phyloP scores from a whole-genome alignment of 2,113 vertebrate species.

The Argyrosomus japonicus region DNA sequence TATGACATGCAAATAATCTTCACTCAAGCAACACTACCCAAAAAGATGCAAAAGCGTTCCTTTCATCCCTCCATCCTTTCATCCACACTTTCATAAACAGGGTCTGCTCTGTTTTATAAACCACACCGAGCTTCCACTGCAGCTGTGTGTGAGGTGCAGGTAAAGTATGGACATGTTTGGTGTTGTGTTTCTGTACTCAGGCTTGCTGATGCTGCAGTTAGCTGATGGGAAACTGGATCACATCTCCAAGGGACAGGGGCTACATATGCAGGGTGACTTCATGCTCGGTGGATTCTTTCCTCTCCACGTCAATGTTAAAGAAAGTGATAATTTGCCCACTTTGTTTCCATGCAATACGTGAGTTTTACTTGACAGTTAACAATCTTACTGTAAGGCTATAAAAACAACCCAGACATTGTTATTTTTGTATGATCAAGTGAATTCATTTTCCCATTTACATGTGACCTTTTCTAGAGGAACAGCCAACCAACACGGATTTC shows the following conservation, averaged over 20 bases:
- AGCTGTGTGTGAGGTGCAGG: background rate
- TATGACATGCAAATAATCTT: constrained; percentile 73
- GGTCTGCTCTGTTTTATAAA: background rate
- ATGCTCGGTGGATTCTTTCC: constrained; percentile 86
- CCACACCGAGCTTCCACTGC: constrained; percentile 6
- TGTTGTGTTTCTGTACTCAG: constrained; percentile 21
- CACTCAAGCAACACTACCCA: constrained; percentile 18
- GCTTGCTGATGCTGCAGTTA: constrained; percentile 39
- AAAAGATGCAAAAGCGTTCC: constrained; percentile 65
- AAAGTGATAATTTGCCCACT: constrained; percentile 54
- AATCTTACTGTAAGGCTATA: background rate
- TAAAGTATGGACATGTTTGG: constrained; percentile 32
- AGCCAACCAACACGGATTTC: constrained; percentile 83
- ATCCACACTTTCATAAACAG: constrained; percentile 9
- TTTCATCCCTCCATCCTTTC: background rate
- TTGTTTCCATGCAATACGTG: constrained; percentile 77
- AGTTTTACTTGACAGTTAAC: constrained; percentile 32
- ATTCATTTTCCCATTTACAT: background rate
- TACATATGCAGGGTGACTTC: constrained; percentile 83
- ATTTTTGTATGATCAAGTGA: background rate
- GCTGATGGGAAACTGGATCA: constrained; percentile 54
- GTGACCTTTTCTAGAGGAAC: constrained; percentile 73
- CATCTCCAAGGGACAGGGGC: constrained; percentile 56
- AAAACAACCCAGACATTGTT: background rate
- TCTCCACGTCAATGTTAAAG: constrained; percentile 72